A percentile compares a stretch with the other conserved stretches of the same genome.
Evolutionary conservation across 2,888 invertebrate genomes (phyloP).

Genomic region (Megalurothrips usitatus): DNA sequence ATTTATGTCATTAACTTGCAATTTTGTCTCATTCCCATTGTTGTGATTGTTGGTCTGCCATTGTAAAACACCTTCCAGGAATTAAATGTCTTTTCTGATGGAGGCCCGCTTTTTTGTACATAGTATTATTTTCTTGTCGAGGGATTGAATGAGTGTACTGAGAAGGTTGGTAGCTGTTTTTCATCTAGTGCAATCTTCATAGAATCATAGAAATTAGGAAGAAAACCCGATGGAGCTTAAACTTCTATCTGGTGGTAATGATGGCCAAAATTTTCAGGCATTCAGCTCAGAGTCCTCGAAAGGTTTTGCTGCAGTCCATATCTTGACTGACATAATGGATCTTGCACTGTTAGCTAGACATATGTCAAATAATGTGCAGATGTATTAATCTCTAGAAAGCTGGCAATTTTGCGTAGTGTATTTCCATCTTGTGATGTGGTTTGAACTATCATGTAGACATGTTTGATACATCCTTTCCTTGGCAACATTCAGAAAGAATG

Average conservation of each 20-base stretch:
- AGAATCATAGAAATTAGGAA: background rate
- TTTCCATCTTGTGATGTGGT: conserved; percentile 44
- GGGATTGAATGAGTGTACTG: conserved; percentile 2
- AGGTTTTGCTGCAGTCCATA: background rate
- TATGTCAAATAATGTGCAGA: background rate
- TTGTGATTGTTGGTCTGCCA: background rate
- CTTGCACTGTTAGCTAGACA: conserved; percentile 17
- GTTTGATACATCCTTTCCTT: background rate
- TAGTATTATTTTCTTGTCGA: background rate
- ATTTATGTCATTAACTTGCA: background rate
- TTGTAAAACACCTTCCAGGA: too few species aligned
- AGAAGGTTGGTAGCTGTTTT: background rate
- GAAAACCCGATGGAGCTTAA: background rate
- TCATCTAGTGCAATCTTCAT: background rate
- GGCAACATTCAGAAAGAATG: background rate
- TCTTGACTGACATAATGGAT: background rate
- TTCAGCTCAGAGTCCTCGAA: background rate
- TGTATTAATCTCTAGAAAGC: background rate
- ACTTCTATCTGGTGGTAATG: background rate
- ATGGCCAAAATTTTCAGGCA: background rate
- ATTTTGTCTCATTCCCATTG: background rate
- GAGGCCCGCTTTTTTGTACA: background rate
- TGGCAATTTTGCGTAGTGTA: conserved; percentile 35
- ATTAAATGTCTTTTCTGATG: too few species aligned
- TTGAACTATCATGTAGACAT: conserved; percentile 34